Evolutionary conservation across 1,140 invertebrate species (phyloP).

Genomic region (Drosophila kurseongensis): DNA sequence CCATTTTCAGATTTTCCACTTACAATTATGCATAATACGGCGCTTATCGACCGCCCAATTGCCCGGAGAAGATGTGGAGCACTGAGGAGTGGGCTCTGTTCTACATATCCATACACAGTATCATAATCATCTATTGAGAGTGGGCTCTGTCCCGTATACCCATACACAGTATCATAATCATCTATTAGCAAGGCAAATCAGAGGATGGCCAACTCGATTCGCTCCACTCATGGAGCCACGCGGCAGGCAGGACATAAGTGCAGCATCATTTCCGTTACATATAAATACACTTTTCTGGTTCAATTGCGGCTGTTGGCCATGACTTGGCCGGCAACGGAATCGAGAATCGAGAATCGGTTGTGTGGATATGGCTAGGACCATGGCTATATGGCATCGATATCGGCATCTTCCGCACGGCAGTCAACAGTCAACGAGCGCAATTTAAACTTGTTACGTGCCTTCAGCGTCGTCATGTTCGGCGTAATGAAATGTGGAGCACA

Average conservation of each 20-base stretch:
- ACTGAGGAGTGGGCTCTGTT: not conserved
- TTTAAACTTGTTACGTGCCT: conserved; percentile 82
- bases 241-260: conserved; percentile 68
- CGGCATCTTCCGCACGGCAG: conserved; percentile 77
- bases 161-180: conserved; percentile 56
- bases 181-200: conserved; percentile 74
- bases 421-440: conserved; percentile 83
- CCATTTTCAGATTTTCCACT: conserved; percentile 66
- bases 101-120: conserved; percentile 19
- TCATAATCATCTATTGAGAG: conserved; percentile 66
- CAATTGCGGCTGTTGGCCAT: conserved; percentile 69
- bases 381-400: conserved; percentile 31
- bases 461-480: conserved; percentile 70
- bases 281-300: conserved; percentile 82
- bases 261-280: conserved; percentile 82
- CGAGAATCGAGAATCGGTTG: conserved; percentile 5
- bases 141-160: conserved; percentile 4
- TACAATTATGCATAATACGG: conserved; percentile 73
- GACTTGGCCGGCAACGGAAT: conserved; percentile 57
- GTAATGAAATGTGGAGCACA: conserved; percentile 72
- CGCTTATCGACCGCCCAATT: conserved; percentile 57
- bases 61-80: conserved; percentile 14
- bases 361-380: not conserved
- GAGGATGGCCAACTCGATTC: conserved; percentile 50
- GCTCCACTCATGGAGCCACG: conserved; percentile 33